Conservation (phyloP, 2,113 vertebrate genomes). For the Catharus fuscescens region DNA sequence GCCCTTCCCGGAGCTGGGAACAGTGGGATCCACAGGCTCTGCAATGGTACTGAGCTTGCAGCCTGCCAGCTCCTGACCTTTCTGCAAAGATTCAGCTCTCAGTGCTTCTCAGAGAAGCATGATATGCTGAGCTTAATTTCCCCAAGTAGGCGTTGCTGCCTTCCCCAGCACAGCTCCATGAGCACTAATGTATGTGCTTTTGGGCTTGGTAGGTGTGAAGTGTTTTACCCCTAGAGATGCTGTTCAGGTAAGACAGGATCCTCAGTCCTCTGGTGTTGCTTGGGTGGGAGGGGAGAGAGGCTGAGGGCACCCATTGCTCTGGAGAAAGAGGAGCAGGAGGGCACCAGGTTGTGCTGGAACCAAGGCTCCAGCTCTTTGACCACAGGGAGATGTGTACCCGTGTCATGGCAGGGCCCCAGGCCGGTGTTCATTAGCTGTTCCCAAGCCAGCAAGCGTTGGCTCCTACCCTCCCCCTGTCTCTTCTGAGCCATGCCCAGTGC, state of each 20-base stretch:
- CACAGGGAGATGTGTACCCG: neutral
- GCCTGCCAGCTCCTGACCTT: neutral
- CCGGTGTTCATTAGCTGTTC: neutral
- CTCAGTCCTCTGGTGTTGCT: neutral
- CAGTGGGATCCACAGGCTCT: neutral
- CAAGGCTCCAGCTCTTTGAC: neutral
- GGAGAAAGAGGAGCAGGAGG: neutral
- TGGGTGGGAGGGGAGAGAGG: neutral
- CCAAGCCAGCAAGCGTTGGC: rapidly evolving
- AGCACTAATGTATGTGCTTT: neutral
- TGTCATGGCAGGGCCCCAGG: rapidly evolving
- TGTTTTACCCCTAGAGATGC: neutral
- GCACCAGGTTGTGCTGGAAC: neutral
- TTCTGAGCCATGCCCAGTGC: neutral
- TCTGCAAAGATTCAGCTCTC: neutral
- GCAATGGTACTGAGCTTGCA: neutral
- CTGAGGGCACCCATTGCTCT: neutral
- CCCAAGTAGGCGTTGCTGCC: neutral
- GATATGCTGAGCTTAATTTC: neutral
- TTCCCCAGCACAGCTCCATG: neutral
- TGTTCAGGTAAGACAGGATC: neutral
- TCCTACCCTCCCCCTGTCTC: neutral
- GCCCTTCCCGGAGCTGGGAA: neutral
- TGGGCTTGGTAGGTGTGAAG: neutral
- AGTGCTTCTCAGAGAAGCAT: neutral